Evolutionary conservation across 2,113 vertebrate genomes (phyloP).

Genomic region (Sterrhoptilus dennistouni): DNA sequence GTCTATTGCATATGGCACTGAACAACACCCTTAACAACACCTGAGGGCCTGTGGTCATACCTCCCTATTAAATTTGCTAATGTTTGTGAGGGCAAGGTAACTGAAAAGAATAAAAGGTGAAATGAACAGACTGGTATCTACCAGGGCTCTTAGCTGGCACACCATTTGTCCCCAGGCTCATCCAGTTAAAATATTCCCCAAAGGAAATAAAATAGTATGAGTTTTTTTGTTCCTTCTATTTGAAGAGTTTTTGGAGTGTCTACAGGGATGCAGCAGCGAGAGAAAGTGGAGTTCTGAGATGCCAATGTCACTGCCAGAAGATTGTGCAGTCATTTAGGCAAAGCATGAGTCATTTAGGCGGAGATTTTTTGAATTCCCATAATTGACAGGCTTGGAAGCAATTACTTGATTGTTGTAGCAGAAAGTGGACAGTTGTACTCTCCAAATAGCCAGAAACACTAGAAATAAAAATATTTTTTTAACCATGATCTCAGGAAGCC

Average conservation of each 20-base stretch:
- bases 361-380: not conserved
- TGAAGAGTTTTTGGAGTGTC: not conserved
- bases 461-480: not conserved
- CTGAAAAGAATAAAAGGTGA: not conserved
- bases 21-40: not conserved
- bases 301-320: not conserved
- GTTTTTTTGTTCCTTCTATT: not conserved
- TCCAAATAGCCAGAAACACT: not conserved
- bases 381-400: not conserved
- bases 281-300: not conserved
- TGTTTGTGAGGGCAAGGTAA: not conserved
- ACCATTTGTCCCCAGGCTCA: not conserved
- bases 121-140: not conserved
- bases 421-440: not conserved
- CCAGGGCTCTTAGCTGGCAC: not conserved
- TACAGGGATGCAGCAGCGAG: not conserved
- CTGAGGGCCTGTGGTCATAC: rapidly evolving
- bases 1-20: not conserved
- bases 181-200: not conserved
- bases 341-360: not conserved
- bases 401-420: not conserved
- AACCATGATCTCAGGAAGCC: not conserved
- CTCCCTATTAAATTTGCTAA: not conserved
- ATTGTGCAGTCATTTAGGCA: not conserved
- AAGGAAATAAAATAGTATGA: not conserved